phyloP scores from a whole-genome alignment of 2,113 vertebrate species.

The Indicator indicator region DNA sequence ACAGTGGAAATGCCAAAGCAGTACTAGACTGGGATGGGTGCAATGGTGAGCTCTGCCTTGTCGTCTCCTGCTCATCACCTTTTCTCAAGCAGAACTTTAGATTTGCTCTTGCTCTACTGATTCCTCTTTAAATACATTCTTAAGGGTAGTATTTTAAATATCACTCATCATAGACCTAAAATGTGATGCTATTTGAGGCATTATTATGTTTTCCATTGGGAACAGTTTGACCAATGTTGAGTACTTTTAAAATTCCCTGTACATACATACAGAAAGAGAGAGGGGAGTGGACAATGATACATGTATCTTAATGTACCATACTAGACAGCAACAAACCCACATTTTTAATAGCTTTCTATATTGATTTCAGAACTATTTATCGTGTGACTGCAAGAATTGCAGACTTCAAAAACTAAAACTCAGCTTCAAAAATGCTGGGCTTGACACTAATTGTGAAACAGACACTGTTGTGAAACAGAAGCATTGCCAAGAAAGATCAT shows the following conservation, averaged over 20 bases:
- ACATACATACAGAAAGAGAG: background rate
- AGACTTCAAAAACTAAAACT: background rate
- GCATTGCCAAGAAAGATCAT: background rate
- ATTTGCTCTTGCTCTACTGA: background rate
- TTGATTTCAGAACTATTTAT: constrained; percentile 52
- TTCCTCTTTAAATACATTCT: constrained; percentile 25
- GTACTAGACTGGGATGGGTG: background rate
- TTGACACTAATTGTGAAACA: background rate
- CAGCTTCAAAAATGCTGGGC: background rate
- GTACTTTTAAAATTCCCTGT: constrained; percentile 20
- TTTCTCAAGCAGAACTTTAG: background rate
- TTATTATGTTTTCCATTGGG: constrained; percentile 26
- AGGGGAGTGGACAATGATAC: background rate
- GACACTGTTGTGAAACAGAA: background rate
- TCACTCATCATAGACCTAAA: constrained; percentile 48
- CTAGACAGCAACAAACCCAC: constrained; percentile 58
- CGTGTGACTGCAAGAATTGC: constrained; percentile 15
- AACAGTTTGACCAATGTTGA: constrained; percentile 20
- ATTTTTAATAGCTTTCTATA: constrained; percentile 61
- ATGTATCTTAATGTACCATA: constrained; percentile 34
- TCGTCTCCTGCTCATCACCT: background rate
- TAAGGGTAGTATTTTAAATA: constrained; percentile 29
- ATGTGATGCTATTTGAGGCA: constrained; percentile 44
- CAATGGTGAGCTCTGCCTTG: background rate
- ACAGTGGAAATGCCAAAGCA: background rate